These are phyloP conservation scores for Tetrao urogallus DNA, from an alignment of 2,113 vertebrate species.

Conservation along the genomic window DNA sequence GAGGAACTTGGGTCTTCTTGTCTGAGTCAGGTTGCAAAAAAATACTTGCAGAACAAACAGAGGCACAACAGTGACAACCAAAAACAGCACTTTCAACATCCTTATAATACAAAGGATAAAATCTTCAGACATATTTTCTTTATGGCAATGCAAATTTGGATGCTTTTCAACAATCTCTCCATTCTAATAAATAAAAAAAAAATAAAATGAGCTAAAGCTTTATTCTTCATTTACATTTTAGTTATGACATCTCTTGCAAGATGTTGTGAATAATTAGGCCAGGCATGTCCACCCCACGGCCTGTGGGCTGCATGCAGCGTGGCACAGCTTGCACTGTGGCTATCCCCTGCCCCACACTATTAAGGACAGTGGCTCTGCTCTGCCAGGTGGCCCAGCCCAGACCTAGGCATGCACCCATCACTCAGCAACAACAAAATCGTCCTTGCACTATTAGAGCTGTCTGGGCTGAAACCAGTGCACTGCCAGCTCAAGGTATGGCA, in stretches of 20 bases:
- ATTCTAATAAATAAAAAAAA: background rate
- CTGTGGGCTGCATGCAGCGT: too few relatives aligned
- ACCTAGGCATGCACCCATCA: too few relatives aligned
- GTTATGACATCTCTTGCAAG: constrained; percentile 45
- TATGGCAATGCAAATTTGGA: constrained; percentile 46
- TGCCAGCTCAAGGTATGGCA: too few relatives aligned
- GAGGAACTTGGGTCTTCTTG: background rate
- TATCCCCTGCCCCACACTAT: too few relatives aligned
- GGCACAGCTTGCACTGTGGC: too few relatives aligned
- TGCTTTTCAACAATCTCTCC: constrained; percentile 53
- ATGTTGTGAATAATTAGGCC: constrained; percentile 22
- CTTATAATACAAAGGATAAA: constrained; percentile 48
- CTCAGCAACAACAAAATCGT: too few relatives aligned
- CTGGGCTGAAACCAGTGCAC: too few relatives aligned
- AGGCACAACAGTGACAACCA: constrained; percentile 30
- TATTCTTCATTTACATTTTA: constrained; percentile 48
- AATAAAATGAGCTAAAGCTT: constrained; percentile 53
- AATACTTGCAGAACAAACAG: background rate
- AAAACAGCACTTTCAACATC: constrained; percentile 47
- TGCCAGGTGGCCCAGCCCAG: too few relatives aligned
- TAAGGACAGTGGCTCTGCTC: too few relatives aligned
- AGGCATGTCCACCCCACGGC: too few relatives aligned
- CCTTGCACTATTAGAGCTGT: too few relatives aligned
- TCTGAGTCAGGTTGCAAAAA: constrained; percentile 24
- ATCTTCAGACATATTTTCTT: constrained; percentile 61